A percentile compares a stretch with the other conserved stretches of the same genome.
These are phyloP conservation scores for Serilophus lunatus DNA, from an alignment of 2,113 vertebrate genomes.

Conservation along the genomic window DNA sequence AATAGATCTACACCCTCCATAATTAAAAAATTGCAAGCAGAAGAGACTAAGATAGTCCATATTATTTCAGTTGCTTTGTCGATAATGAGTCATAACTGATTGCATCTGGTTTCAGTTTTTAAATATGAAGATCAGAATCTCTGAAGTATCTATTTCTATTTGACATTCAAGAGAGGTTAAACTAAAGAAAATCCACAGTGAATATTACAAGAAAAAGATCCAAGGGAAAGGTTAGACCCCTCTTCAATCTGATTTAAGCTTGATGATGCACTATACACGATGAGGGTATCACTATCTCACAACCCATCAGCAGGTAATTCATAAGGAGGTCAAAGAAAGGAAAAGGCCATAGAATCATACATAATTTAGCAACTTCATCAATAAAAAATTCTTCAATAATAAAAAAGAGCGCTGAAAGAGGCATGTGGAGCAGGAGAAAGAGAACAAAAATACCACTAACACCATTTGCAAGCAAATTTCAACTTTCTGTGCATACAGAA, in stretches of 20 bases:
- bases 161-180: neutral
- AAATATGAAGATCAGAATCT: neutral
- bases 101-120: neutral
- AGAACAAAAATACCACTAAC: neutral
- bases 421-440: neutral
- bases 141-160: neutral
- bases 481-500: neutral
- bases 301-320: conserved; percentile 24
- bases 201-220: neutral
- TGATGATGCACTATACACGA: conserved; percentile 28
- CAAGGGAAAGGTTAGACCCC: neutral
- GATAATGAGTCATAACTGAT: neutral
- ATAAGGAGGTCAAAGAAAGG: conserved; percentile 33
- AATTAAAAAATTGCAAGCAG: neutral
- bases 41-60: neutral
- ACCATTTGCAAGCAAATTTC: neutral
- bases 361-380: conserved; percentile 49
- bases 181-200: neutral
- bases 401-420: conserved; percentile 16
- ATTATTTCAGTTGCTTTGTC: neutral
- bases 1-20: neutral
- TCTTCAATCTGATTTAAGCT: conserved; percentile 18
- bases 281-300: conserved; percentile 11
- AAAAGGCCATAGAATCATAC: conserved; percentile 33
- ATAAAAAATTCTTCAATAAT: conserved; percentile 47